Evolutionary conservation across 2,888 invertebrate genomes (phyloP).

Genomic region (Macaria liturata): DNA sequence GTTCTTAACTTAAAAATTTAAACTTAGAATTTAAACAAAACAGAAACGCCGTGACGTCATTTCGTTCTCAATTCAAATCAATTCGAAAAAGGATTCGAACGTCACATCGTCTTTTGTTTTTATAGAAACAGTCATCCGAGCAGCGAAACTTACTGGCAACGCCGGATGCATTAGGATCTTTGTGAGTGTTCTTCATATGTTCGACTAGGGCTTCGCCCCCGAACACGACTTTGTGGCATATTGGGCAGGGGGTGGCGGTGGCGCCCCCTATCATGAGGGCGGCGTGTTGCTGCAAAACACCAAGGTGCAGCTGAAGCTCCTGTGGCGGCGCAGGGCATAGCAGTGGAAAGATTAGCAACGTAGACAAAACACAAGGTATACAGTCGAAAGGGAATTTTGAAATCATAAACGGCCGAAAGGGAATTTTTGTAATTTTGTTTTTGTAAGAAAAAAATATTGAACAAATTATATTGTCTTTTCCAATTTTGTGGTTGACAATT

Average conservation of each 20-base stretch:
- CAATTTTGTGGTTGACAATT: too few relatives aligned
- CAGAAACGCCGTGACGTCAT: conserved; percentile 32
- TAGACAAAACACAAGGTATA: conserved; percentile 49
- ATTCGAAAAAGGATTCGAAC: conserved; percentile 19
- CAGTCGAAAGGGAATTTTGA: conserved; percentile 60
- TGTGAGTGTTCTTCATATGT: conserved; percentile 97
- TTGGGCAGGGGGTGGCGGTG: conserved; percentile 95
- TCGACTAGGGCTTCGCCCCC: conserved; percentile 97
- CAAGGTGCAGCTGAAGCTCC: conserved; percentile 96
- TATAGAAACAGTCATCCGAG: too few relatives aligned
- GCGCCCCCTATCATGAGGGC: conserved; percentile 96
- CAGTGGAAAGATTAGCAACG: conserved; percentile 73
- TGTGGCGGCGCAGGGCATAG: conserved; percentile 78
- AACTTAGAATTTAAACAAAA: conserved; percentile 5
- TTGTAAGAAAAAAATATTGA: conserved; percentile 36
- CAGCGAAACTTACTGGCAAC: conserved; percentile 92
- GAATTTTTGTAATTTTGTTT: conserved; percentile 48
- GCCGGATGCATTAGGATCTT: conserved; percentile 94
- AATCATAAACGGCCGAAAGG: conserved; percentile 51
- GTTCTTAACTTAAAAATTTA: conserved; percentile 5
- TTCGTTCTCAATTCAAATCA: conserved; percentile 30
- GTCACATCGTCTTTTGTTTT: too few relatives aligned
- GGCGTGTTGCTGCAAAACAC: conserved; percentile 97
- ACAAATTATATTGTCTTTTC: too few relatives aligned
- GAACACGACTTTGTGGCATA: conserved; percentile 97